A percentile compares a stretch with the other conserved stretches of the same genome.
Conservation (phyloP, 2,797 vertebrate species). For the Florisuga fusca region DNA sequence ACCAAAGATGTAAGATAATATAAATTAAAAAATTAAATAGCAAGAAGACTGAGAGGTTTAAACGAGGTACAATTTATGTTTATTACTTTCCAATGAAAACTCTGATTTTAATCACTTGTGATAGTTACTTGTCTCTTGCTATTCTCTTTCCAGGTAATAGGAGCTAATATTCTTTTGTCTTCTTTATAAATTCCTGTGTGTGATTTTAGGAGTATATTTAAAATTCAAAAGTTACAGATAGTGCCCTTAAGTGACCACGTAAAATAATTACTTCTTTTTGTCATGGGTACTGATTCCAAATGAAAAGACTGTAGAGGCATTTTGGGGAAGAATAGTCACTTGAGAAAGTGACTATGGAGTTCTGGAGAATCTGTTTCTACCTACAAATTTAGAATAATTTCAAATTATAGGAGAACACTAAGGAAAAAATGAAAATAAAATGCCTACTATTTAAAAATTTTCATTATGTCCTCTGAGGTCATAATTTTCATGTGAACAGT, state of each 20-base stretch:
- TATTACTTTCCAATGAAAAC: neutral
- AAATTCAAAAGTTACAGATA: neutral
- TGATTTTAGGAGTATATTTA: neutral
- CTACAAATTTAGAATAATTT: conserved; percentile 16
- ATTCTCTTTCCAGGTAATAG: neutral
- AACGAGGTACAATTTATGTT: neutral
- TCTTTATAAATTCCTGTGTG: neutral
- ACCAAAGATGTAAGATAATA: neutral
- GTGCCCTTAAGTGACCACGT: neutral
- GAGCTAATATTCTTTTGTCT: neutral
- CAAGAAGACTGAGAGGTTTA: neutral
- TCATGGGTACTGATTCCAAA: neutral
- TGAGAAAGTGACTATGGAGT: neutral
- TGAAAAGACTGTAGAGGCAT: neutral
- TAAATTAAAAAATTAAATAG: neutral
- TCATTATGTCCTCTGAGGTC: neutral
- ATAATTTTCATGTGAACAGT: neutral
- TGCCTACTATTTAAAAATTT: neutral
- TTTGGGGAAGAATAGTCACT: neutral
- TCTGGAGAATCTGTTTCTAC: neutral
- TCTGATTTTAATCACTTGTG: neutral
- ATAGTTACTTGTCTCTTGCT: neutral
- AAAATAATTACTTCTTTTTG: neutral
- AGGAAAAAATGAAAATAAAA: neutral
- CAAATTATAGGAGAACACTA: neutral